Percentiles rank a stretch among this genome's conserved stretches.
These are phyloP conservation scores for Phalangium opilio DNA, from an alignment of 2,888 invertebrate species.

Conservation along the genomic window DNA sequence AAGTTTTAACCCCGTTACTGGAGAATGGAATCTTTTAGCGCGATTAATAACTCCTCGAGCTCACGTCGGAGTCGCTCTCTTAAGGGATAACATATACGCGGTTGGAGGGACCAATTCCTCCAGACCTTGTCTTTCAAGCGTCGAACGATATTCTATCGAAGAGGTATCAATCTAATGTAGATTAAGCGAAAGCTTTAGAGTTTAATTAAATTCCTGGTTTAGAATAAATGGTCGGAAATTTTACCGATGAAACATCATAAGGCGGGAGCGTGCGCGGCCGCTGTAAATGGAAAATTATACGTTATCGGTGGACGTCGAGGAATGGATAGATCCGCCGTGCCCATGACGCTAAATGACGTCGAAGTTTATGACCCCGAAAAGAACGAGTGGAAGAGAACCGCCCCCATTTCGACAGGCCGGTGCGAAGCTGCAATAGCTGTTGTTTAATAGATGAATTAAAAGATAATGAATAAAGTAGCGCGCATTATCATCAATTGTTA, in stretches of 20 bases:
- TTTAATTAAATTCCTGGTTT: constrained; percentile 13
- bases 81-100: constrained; percentile 63
- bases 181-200: not conserved
- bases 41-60: constrained; percentile 65
- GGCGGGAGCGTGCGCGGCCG: constrained; percentile 68
- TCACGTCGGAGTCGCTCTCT: constrained; percentile 75
- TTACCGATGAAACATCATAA: constrained; percentile 55
- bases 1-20: constrained; percentile 46
- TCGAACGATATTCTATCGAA: constrained; percentile 66
- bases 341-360: constrained; percentile 52
- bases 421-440: constrained; percentile 76
- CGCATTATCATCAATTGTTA: too few relatives aligned
- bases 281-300: constrained; percentile 63
- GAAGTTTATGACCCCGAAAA: constrained; percentile 68
- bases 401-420: constrained; percentile 62
- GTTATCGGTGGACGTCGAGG: constrained; percentile 52
- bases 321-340: constrained; percentile 24
- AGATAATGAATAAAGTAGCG: not conserved
- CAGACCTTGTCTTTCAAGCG: constrained; percentile 58
- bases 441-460: constrained; percentile 29
- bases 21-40: constrained; percentile 59
- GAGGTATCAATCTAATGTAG: constrained; percentile 39
- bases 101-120: constrained; percentile 70
- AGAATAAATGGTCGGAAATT: constrained; percentile 64
- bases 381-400: constrained; percentile 60